Base-by-base conservation (phyloP, 2,888 invertebrate species). In the Conops quadrifasciatus region DNA sequence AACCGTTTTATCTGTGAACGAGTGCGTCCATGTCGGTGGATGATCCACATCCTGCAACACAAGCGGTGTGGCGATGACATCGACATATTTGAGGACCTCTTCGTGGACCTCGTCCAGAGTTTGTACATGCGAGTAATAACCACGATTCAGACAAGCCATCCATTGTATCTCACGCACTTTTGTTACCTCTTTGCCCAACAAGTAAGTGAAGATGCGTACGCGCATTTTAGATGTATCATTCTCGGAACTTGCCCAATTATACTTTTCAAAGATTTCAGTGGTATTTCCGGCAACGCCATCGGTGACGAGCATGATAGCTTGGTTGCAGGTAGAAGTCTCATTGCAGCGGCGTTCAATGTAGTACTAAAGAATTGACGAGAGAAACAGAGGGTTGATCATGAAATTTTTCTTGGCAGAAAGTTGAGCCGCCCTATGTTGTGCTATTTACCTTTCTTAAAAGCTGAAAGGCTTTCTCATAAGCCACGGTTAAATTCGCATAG, bases 101-200 rank as follows among this genome's bases (percentile, higher is more conserved):
- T 97, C 96, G 76, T 95, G 93, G 0, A 98, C 97, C 86, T 99
- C 98, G 78, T 97, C 96, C 80, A 98, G 89, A 0, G 96, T 95
- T 77, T 95, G 94, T 19, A 99, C 95, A 84, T 98, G 98, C 1
- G 94, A 93, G 87, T 93, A 97, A 84, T 92, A 96, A n/a, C 97
- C 96, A 88, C 96, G 91, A 87, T 98, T 98, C 60, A 91, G 88
- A 83, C 98, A 98, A 1, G 98, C 97, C 93, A 98, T 96, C 92
- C 93, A 93, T 79, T 92, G 91, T 68, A 96, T 94, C 85, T 97
- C 95, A 53, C 91, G 88, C 0, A 94, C 93, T 82, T 97, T 97
- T 4, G 93, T 92, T 9, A 96, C 95, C 86, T 99, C 98, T 81
- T 94, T 92, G 1, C 98, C 98, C 74, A 98, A 92, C 26, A 98